phyloP scores from a whole-genome alignment of 1,140 invertebrate species.

The Dolichoris vasculosae region DNA sequence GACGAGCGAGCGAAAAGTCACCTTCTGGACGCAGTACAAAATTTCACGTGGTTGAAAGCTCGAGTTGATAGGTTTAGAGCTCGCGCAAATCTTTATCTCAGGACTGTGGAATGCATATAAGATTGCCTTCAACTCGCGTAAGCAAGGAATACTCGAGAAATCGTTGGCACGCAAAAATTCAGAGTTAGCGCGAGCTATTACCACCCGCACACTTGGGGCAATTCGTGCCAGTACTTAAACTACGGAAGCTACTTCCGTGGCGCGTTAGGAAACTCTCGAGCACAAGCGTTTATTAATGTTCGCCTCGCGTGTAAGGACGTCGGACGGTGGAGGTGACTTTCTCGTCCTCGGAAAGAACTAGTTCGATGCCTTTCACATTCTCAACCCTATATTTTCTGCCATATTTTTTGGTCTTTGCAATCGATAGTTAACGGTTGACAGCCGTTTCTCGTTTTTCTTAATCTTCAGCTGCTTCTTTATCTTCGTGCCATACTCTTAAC shows the following conservation, averaged over 20 bases:
- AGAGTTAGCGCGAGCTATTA: background rate
- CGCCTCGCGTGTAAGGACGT: slow-evolving; percentile 53
- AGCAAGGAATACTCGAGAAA: background rate
- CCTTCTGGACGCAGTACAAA: background rate
- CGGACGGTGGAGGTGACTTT: slow-evolving; percentile 35
- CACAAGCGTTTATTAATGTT: slow-evolving; percentile 56
- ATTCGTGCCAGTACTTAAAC: slow-evolving; percentile 46
- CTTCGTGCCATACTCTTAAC: background rate
- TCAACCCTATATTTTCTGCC: background rate
- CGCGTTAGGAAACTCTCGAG: slow-evolving; percentile 13
- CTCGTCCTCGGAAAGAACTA: slow-evolving; percentile 42
- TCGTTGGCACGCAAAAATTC: slow-evolving; percentile 17
- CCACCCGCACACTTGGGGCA: too few species aligned
- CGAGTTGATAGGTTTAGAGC: background rate
- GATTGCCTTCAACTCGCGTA: background rate
- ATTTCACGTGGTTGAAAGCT: background rate
- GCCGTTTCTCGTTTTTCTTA: slow-evolving; percentile 22
- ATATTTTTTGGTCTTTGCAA: background rate
- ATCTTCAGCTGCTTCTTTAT: background rate
- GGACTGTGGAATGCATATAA: slow-evolving; percentile 38
- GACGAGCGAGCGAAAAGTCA: background rate
- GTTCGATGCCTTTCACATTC: slow-evolving; percentile 4
- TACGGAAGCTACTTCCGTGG: slow-evolving; percentile 52
- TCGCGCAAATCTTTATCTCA: slow-evolving; percentile 3
- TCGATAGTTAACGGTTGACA: slow-evolving; percentile 25